Base-by-base conservation (phyloP, 1,140 invertebrate genomes). In the Pseudoatta argentina region DNA sequence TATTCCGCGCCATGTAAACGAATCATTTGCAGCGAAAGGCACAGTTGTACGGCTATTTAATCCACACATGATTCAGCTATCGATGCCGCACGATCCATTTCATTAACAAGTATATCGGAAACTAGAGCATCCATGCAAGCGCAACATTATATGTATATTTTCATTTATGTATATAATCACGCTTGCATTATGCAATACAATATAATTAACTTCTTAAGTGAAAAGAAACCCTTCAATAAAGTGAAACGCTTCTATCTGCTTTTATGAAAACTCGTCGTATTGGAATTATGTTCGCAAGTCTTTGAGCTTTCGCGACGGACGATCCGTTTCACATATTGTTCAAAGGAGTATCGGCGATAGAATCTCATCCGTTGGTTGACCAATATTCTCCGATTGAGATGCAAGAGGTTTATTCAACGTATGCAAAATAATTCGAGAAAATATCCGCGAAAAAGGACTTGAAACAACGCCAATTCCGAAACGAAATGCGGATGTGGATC, bases 21-120 rank as follows among this genome's bases (percentile, higher is more conserved):
- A 89, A 88, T 89, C 53, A 87, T 87, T 83, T 18, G 57, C 24
- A 55, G 59, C 24, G 51, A 85, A 85, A 85, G 44, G 79, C 39
- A 83, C 55, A 73, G 71, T 73, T 75, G 79, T 73, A 63, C 39
- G 57, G 86, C 30, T 27, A 71, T 55, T 85, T 88, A 86, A 86
- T 81, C 59, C 77, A 66, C 64, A 86, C 61, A 48, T 30, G 48
- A 86, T 86, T 85, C 59, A 78, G 30, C 63, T 7, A 55, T 83
- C 69, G 79, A 48, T 75, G 53, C 53, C 34, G 27, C 24, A 55
- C 53, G 75, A 24, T 67, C 44, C 76, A 53, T 71, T 86, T 71
- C 86, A 30, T 69, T 76, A 55, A 51, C 57, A 21, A 34, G n/a
- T 63, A 75, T 86, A 79, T 88, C 75, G 55, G 44, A 86, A 89